Percentiles rank a stretch among this genome's conserved stretches.
These are phyloP conservation scores for Nezara viridula DNA, from an alignment of 2,888 invertebrate genomes.

Conservation along the genomic window DNA sequence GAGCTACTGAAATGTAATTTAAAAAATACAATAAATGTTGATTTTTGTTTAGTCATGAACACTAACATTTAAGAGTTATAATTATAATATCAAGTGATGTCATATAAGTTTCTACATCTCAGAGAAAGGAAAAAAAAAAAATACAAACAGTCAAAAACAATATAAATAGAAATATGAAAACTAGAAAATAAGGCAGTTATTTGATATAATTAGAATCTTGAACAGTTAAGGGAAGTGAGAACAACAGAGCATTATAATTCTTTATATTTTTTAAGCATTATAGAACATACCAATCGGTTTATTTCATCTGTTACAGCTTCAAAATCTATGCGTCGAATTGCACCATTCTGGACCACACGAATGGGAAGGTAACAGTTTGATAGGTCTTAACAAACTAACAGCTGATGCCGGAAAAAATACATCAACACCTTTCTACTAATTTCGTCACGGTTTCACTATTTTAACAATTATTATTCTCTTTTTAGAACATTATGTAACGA, in stretches of 20 bases:
- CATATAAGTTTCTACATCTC: too few species aligned
- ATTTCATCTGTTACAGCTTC: background rate
- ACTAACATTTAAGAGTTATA: too few species aligned
- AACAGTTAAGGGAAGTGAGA: background rate
- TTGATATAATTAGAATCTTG: background rate
- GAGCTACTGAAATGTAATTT: background rate
- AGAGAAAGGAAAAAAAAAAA: too few species aligned
- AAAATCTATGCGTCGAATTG: background rate
- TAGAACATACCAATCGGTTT: background rate
- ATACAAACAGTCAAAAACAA: too few species aligned
- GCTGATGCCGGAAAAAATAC: slow-evolving; percentile 20
- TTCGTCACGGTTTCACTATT: background rate
- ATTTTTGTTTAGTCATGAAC: too few species aligned
- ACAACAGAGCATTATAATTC: background rate
- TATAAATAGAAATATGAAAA: too few species aligned
- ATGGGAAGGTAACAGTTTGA: slow-evolving; percentile 21
- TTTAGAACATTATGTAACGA: background rate
- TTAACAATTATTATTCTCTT: background rate
- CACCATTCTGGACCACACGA: slow-evolving; percentile 42
- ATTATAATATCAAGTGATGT: too few species aligned
- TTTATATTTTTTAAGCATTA: background rate
- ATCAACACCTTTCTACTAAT: background rate
- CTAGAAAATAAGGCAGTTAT: too few species aligned
- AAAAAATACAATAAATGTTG: background rate
- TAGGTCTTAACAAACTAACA: background rate